Percentiles rank a stretch among this genome's conserved stretches.
phyloP scores from a whole-genome alignment of 1,140 invertebrate species.

The Proales similis region DNA sequence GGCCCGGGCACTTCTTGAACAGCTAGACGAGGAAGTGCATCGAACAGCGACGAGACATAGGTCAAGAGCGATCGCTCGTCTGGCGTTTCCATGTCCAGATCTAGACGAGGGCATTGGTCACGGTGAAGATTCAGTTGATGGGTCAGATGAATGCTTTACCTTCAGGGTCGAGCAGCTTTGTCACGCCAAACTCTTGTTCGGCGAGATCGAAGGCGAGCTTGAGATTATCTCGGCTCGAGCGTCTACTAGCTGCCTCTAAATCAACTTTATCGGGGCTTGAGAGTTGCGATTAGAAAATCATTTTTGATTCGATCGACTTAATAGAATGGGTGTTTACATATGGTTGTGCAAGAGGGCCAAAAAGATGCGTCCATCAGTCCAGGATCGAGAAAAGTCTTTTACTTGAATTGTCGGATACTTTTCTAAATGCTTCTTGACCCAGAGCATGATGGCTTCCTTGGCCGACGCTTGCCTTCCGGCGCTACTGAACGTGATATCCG shows the following conservation, averaged over 20 bases:
- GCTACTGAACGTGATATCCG: neutral
- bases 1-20: too few species aligned
- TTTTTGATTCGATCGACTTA: too few species aligned
- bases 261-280: conserved; percentile 55
- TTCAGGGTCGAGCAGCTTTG: conserved; percentile 92
- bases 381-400: conserved; percentile 87
- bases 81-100: conserved; percentile 94
- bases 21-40: conserved; percentile 78
- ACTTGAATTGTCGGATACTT: conserved; percentile 93
- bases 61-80: conserved; percentile 99
- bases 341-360: conserved; percentile 95
- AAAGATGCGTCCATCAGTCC: conserved; percentile 96
- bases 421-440: conserved; percentile 46
- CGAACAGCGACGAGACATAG: conserved; percentile 96
- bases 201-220: conserved; percentile 89
- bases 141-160: conserved; percentile 54
- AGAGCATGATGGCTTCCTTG: conserved; percentile 15
- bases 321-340: conserved; percentile 54
- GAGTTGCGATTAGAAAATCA: too few species aligned
- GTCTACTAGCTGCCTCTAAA: conserved; percentile 67
- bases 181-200: conserved; percentile 93
- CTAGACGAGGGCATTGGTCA: conserved; percentile 53
- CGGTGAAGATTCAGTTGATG: too few species aligned
- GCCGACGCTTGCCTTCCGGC: neutral
- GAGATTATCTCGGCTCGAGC: conserved; percentile 78